Evolutionary conservation across 92 coral and sea anemone species (phyloP).

Genomic region (Anthopleura xanthogrammica): DNA sequence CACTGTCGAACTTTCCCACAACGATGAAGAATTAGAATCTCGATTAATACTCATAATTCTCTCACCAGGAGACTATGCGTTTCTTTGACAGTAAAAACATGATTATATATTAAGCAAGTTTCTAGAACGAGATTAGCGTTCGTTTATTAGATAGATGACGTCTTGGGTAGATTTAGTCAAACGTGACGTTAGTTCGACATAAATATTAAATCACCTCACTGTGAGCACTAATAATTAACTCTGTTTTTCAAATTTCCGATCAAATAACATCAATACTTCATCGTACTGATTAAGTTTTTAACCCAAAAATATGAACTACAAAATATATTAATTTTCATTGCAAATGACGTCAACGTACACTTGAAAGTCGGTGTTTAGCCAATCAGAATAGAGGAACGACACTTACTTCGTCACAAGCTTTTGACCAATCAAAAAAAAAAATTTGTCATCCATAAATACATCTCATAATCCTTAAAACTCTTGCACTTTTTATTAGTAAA

Average conservation of each 20-base stretch:
- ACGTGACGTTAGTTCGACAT: not conserved
- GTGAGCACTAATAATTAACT: not conserved
- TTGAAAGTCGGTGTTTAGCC: not conserved
- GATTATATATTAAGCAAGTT: too few relatives aligned
- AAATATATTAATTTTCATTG: too few relatives aligned
- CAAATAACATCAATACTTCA: not conserved
- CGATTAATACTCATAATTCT: too few relatives aligned
- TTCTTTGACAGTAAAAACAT: too few relatives aligned
- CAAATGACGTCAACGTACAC: too few relatives aligned
- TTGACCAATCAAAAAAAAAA: not conserved
- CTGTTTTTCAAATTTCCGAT: not conserved
- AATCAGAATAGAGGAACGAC: not conserved
- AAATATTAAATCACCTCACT: not conserved
- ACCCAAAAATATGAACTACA: not conserved
- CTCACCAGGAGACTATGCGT: too few relatives aligned
- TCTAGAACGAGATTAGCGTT: too few relatives aligned
- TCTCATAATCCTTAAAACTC: not conserved
- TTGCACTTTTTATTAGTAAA: not conserved
- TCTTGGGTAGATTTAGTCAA: too few relatives aligned
- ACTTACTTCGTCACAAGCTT: not conserved
- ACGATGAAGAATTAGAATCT: too few relatives aligned
- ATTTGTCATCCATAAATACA: too few relatives aligned
- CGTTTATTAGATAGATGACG: not conserved
- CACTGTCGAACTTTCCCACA: too few relatives aligned
- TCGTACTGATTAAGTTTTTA: not conserved